Percentiles rank a stretch among this genome's conserved stretches.
These are phyloP conservation scores for Polia nebulosa DNA, from an alignment of 2,888 invertebrate species.

Conservation along the genomic window DNA sequence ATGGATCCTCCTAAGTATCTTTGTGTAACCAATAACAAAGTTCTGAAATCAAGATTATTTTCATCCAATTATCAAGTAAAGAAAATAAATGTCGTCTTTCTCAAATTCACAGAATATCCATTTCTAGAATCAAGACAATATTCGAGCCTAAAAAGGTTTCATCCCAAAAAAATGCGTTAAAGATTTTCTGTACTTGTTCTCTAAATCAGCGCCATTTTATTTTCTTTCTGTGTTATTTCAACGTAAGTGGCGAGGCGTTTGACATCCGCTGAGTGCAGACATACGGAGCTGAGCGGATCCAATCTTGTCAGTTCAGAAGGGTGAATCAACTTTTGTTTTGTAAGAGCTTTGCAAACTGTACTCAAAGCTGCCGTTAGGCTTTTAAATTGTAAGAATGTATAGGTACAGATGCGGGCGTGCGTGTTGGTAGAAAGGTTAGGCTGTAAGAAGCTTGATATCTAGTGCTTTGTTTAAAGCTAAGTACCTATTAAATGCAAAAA, in stretches of 20 bases:
- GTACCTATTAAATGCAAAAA: background rate
- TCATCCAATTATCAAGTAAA: background rate
- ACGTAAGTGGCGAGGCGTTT: slow-evolving; percentile 58
- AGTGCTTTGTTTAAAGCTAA: background rate
- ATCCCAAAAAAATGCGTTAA: slow-evolving; percentile 4
- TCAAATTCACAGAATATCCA: background rate
- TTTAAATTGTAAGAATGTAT: slow-evolving; percentile 41
- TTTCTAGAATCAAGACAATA: slow-evolving; percentile 11
- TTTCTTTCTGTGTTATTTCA: slow-evolving; percentile 54
- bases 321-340: slow-evolving; percentile 62
- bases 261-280: slow-evolving; percentile 54
- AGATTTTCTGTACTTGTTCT: slow-evolving; percentile 20
- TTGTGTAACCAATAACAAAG: background rate
- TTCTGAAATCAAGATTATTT: background rate
- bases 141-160: slow-evolving; percentile 8
- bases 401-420: background rate
- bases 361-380: slow-evolving; percentile 33
- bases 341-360: slow-evolving; percentile 58
- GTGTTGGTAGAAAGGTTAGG: too few relatives aligned
- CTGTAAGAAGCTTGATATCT: background rate
- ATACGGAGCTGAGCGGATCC: slow-evolving; percentile 42
- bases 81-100: slow-evolving; percentile 8
- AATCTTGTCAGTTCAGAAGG: slow-evolving; percentile 58
- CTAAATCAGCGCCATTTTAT: slow-evolving; percentile 49
- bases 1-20: background rate